phyloP scores from a whole-genome alignment of 2,797 vertebrate genomes.

The Phylloscopus collybita region DNA sequence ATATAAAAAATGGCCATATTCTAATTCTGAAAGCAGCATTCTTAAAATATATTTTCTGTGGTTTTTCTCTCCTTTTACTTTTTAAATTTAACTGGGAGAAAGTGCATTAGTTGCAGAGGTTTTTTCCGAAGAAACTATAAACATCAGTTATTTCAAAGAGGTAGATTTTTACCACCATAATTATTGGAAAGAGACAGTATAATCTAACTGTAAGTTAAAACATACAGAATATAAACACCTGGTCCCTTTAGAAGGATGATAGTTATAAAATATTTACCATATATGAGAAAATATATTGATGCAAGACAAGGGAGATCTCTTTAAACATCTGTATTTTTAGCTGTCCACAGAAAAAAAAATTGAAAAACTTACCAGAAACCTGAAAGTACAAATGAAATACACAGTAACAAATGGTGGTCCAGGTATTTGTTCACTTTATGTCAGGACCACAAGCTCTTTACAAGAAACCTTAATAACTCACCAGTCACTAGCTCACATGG shows the following conservation, averaged over 20 bases:
- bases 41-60: neutral
- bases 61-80: rapidly evolving
- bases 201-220: neutral
- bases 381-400: neutral
- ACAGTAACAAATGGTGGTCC: neutral
- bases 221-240: neutral
- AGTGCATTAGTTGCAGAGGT: neutral
- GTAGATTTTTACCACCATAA: neutral
- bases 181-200: neutral
- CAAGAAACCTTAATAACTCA: neutral
- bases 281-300: neutral
- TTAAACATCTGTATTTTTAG: neutral
- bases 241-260: neutral
- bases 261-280: neutral
- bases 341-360: neutral
- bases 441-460: neutral
- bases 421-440: neutral
- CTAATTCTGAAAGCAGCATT: neutral
- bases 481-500: neutral
- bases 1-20: neutral
- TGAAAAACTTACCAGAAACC: neutral
- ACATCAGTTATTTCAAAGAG: neutral
- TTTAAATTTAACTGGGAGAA: neutral
- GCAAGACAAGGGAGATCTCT: neutral
- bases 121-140: neutral